Base-by-base conservation (phyloP, 1,140 invertebrate genomes). In the Oncopeltus fasciatus region DNA sequence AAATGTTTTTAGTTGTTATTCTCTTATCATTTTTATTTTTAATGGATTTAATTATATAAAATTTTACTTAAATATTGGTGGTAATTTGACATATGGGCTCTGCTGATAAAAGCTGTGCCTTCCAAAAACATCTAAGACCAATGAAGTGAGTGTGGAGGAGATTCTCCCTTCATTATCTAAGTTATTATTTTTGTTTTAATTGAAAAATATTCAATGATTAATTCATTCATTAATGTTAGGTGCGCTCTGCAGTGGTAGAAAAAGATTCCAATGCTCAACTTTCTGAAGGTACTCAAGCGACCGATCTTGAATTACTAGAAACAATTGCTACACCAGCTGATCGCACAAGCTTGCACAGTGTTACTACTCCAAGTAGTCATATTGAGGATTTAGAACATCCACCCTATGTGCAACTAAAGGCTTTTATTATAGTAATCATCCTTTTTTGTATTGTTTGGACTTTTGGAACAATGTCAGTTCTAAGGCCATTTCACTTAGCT, bases 361-460 rank as follows among this genome's bases (percentile, higher is more conserved):
- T 77, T 11, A 77, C 76, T 28, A 80, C 83, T 9, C 83, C 81
- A 46, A 78, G 75, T 12, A 87, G 82, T 31, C 88, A 90, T 68
- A 76, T 86, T 0, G 86, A 90, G 66, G 92, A 94, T 68, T 74
- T 81, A 0, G 90, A 93, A 71, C 84, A 90, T 57, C 82, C 86
- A 0, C 87, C 88, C 12, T 82, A 85, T 60, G 83, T 84, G 0
- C 90, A 94, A 69, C 70, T 93, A 11, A 80, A 87, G 60, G 88
- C 88, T 0, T 82, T 90, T 65, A 80, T 90, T 0, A 81, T 90
- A 28, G 83, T 87, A 2, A 70, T 92, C 38, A 73, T 86, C n/a
- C 69, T 93, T 1, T 93, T 86, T 67, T 70, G 89, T 12, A 74
- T 85, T 11, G 81, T 83, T 0, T 93, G 90, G 88, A 71, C 81